phyloP scores from a whole-genome alignment of 2,888 invertebrate genomes.

The Eremobia ochroleuca region DNA sequence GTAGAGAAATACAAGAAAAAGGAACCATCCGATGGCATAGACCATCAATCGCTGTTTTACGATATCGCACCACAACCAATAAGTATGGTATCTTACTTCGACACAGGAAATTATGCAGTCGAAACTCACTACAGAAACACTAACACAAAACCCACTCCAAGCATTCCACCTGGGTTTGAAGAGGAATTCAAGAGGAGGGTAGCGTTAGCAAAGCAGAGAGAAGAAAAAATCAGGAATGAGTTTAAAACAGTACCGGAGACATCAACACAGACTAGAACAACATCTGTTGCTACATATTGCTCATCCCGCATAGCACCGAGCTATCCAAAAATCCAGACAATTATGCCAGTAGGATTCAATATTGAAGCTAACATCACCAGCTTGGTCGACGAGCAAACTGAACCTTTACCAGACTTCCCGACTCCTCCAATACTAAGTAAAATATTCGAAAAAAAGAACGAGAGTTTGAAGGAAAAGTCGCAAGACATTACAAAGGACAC shows the following conservation, averaged over 20 bases:
- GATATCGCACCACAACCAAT: slow-evolving; percentile 75
- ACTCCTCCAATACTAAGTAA: slow-evolving; percentile 26
- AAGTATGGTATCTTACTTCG: slow-evolving; percentile 86
- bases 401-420: slow-evolving; percentile 31
- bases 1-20: slow-evolving; percentile 84
- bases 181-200: slow-evolving; percentile 75
- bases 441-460: slow-evolving; percentile 17
- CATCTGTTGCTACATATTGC: slow-evolving; percentile 66
- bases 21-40: slow-evolving; percentile 69
- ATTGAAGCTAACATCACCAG: slow-evolving; percentile 59
- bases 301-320: slow-evolving; percentile 31
- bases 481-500: neutral
- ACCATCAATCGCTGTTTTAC: slow-evolving; percentile 51
- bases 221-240: slow-evolving; percentile 43
- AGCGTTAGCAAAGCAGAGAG: slow-evolving; percentile 51
- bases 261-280: slow-evolving; percentile 74
- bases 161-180: slow-evolving; percentile 86
- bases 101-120: slow-evolving; percentile 87
- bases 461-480: neutral
- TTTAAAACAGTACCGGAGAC: slow-evolving; percentile 73
- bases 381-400: slow-evolving; percentile 56
- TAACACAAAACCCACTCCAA: slow-evolving; percentile 72
- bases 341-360: slow-evolving; percentile 60
- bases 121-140: slow-evolving; percentile 85
- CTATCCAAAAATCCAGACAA: slow-evolving; percentile 21